Conservation (phyloP, 2,113 vertebrate species). For the Machaerirhynchus nigripectus region DNA sequence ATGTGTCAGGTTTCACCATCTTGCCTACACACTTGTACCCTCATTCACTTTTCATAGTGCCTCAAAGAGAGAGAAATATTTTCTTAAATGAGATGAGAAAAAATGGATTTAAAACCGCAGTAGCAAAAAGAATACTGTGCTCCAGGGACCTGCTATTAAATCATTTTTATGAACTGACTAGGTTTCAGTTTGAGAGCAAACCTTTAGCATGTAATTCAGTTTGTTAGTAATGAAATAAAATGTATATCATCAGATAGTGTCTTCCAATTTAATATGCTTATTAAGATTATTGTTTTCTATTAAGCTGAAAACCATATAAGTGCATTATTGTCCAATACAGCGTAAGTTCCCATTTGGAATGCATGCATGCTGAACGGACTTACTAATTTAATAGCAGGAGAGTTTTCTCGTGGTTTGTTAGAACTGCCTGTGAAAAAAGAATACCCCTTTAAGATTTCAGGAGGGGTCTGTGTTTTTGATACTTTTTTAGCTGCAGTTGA, state of each 20-base stretch:
- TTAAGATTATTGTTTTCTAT: slow-evolving; percentile 58
- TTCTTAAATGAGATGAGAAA: neutral
- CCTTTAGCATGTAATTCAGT: slow-evolving; percentile 22
- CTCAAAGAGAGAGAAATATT: neutral
- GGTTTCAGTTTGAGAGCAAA: neutral
- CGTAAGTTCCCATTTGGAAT: slow-evolving; percentile 36
- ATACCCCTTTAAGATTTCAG: neutral
- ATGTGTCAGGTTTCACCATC: neutral
- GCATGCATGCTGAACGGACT: neutral
- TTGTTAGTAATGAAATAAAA: neutral
- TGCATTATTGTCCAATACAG: slow-evolving; percentile 31
- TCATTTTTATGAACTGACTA: slow-evolving; percentile 15
- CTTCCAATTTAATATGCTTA: slow-evolving; percentile 64
- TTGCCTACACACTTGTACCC: neutral
- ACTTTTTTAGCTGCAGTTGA: slow-evolving; percentile 24
- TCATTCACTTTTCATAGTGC: neutral
- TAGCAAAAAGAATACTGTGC: neutral
- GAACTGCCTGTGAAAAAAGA: neutral
- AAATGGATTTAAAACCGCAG: neutral
- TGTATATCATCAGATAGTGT: neutral
- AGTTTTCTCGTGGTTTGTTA: neutral
- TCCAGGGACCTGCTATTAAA: neutral
- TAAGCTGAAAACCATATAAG: slow-evolving; percentile 40
- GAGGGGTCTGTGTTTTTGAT: slow-evolving; percentile 14
- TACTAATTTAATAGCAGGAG: slow-evolving; percentile 38